Base-by-base conservation (phyloP, 2,113 vertebrate genomes). In the Ahaetulla prasina region DNA sequence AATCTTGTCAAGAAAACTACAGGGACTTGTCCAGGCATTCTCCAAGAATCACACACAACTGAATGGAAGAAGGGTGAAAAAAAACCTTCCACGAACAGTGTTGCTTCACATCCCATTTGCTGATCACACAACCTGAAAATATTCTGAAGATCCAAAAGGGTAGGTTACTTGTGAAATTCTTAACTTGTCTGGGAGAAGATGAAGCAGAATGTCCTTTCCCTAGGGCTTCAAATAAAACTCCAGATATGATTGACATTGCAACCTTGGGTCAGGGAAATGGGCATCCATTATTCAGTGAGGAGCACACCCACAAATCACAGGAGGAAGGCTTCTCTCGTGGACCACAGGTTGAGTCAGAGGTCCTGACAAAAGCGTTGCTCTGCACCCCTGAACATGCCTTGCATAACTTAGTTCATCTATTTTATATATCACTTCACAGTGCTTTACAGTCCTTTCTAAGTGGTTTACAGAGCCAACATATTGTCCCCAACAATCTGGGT, bases 261-360 rank as follows among this genome's bases (percentile, higher is more conserved):
- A 92, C 92, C 80, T 92, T 85, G 45, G 60, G 80, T 90, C 52
- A 43, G 23, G 45, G n/a, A 89, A 92, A 52, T 53, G 45, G 88
- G n/a, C n/a, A 90, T 92, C 89, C 53, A 63, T 92, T 92, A 86
- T 92, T 80, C 54, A 39, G 39, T 90, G 74, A 90, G 86, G 54
- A 92, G 53, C 50, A 92, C 52, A 92, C 50, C 53, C 92, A 90
- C 54, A 89, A 92, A 90, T 92, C 92, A 86, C 45, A 90, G n/a
- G n/a, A 90, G 88, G 50, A 85, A 60, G 88, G 45, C 9, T 52
- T 63, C 74, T 43, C 88, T 86, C 9, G 39, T 90, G 54, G 89
- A 92, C 47, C 25, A 57, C 30, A 50, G 45, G 14, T 57, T 25
- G 5, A 63, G 47, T 55, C 74, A 92, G 10, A 86, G 88, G 92